Evolutionary conservation across 2,888 invertebrate genomes (phyloP), one percentile per base, ranked within the genome.

Genomic region (Caenorhabditis angaria): DNA sequence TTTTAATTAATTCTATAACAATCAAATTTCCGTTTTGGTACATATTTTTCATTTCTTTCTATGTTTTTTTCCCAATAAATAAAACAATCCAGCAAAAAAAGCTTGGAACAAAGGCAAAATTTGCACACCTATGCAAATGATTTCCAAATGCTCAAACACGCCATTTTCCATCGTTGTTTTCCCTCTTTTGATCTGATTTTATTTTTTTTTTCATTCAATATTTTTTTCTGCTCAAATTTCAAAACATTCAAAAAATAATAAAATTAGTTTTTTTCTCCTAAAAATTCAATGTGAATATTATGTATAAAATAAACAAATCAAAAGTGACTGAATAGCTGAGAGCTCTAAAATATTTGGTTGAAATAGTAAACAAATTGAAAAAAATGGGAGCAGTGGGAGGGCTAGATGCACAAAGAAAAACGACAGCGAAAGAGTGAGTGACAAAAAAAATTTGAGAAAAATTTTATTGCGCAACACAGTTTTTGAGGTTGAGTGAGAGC

Each of bases 251-350:
- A 50, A 35, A 35, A 35, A 35, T 35, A n/a, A n/a, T n/a, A n/a
- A n/a, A n/a, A n/a, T n/a, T n/a, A n/a, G n/a, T n/a, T n/a, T n/a
- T 41, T 41, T 41, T 41, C 41, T 12, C 18, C 41, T 41, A 41
- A n/a, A n/a, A n/a, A n/a, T n/a, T n/a, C n/a, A n/a, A n/a, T n/a
- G n/a, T 41, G 41, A 41, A 41, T 41, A 41, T 10, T 41, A 41
- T 41, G 41, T 41, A 41, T 41, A 41, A 41, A 41, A 41, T 41
- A 41, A 41, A 41, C 41, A 41, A 41, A 41, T 41, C 41, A 41
- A 41, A 41, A 41, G 41, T 41, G 41, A 41, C 41, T 41, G 41
- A 41, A 41, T 41, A 41, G 41, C 41, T 41, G 41, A 41, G 41
- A 41, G 41, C 41, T 41, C 41, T 41, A 41, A 41, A 41, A 41